These are phyloP conservation scores for Sesia bembeciformis DNA, from an alignment of 2,888 invertebrate genomes.

Conservation along the genomic window DNA sequence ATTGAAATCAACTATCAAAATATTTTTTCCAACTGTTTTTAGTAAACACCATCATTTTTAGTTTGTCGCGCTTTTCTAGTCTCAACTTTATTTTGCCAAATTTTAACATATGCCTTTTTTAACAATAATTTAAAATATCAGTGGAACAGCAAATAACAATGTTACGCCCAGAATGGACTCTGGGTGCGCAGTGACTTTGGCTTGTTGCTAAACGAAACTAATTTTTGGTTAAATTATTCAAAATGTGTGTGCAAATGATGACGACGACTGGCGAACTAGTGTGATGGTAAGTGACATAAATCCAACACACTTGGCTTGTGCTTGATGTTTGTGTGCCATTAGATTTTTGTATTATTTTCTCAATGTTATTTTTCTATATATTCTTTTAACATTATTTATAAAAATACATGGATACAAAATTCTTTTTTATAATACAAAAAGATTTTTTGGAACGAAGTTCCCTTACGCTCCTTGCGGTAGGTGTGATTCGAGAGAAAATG, in stretches of 20 bases:
- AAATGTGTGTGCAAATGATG: neutral
- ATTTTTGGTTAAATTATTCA: neutral
- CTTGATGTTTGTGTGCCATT: neutral
- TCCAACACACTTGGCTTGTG: neutral
- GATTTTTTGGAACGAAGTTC: no score
- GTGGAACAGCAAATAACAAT: neutral
- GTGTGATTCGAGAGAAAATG: no score
- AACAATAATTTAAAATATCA: no score
- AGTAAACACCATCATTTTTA: no score
- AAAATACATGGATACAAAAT: neutral
- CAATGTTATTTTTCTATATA: neutral
- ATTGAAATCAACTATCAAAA: no score
- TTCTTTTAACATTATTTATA: neutral
- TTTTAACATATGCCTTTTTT: no score
- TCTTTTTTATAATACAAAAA: neutral
- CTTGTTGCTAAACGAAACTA: neutral
- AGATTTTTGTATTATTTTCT: neutral
- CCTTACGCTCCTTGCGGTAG: no score
- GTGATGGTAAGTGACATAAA: neutral
- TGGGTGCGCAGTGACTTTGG: neutral
- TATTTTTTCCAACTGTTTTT: no score
- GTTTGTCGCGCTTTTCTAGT: no score
- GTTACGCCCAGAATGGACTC: neutral
- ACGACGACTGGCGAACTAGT: neutral
- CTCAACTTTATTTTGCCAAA: no score